Evolutionary conservation across 2,113 vertebrate species (phyloP).

Genomic region (Ameiurus melas): DNA sequence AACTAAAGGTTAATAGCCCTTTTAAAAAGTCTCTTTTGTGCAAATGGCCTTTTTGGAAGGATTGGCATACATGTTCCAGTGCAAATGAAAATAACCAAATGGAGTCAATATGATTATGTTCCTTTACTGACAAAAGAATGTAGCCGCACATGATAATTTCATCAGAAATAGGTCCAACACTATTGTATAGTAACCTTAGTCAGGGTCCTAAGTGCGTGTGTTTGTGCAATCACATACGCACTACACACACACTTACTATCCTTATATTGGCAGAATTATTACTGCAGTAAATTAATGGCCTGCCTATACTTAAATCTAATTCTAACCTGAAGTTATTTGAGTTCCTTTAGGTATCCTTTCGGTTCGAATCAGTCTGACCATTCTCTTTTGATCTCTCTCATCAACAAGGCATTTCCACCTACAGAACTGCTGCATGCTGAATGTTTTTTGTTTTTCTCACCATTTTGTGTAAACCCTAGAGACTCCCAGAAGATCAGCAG

Average conservation of each 20-base stretch:
- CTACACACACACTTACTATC: not conserved
- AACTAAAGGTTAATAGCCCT: not conserved
- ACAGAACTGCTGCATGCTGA: not conserved
- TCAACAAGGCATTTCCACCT: not conserved
- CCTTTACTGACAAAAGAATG: slow-evolving; percentile 25
- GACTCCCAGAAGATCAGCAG: not conserved
- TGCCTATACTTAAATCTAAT: not conserved
- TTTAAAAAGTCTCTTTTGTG: slow-evolving; percentile 1
- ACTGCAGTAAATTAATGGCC: not conserved
- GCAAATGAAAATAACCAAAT: slow-evolving; percentile 31
- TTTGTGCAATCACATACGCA: slow-evolving; percentile 57
- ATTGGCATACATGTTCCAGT: slow-evolving; percentile 4
- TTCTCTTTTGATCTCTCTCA: not conserved
- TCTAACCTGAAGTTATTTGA: not conserved
- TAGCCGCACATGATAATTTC: slow-evolving; percentile 59
- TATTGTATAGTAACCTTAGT: slow-evolving; percentile 45
- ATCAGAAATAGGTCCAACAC: slow-evolving; percentile 60
- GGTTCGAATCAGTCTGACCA: not conserved
- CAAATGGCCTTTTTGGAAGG: not conserved
- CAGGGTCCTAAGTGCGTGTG: not conserved
- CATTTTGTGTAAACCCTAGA: not conserved
- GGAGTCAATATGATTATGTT: slow-evolving; percentile 25
- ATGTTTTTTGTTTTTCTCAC: slow-evolving; percentile 11
- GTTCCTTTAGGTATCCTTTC: not conserved
- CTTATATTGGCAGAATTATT: not conserved